Conservation (phyloP, 2,113 vertebrate species). For the Hyperopisus bebe region DNA sequence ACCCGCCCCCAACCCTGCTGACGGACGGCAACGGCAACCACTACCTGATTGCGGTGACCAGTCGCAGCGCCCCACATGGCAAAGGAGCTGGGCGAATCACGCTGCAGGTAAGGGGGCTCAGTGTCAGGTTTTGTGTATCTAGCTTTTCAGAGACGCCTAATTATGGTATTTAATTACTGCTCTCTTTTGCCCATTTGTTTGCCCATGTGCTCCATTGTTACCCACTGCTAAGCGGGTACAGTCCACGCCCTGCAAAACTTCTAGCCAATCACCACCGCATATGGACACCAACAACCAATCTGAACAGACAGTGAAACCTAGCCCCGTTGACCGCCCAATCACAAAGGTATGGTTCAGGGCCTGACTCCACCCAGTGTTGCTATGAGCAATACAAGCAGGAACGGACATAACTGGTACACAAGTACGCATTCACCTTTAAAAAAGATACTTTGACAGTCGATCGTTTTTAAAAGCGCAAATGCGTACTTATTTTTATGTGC, state of each 20-base stretch:
- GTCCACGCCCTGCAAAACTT: slow-evolving; percentile 50
- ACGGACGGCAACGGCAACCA: slow-evolving; percentile 84
- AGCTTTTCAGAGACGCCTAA: neutral
- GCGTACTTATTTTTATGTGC: too few relatives aligned
- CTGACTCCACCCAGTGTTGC: neutral
- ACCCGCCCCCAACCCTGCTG: slow-evolving; percentile 71
- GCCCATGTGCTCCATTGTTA: slow-evolving; percentile 9
- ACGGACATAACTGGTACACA: too few relatives aligned
- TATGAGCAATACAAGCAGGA: too few relatives aligned
- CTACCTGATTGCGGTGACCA: slow-evolving; percentile 84
- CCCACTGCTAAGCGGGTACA: slow-evolving; percentile 50
- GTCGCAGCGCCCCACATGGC: slow-evolving; percentile 49
- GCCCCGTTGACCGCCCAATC: slow-evolving; percentile 44
- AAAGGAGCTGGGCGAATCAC: slow-evolving; percentile 63
- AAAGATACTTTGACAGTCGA: too few relatives aligned
- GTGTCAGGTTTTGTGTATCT: neutral
- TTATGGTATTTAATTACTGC: neutral
- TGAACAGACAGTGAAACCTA: slow-evolving; percentile 37
- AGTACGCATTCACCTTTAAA: too few relatives aligned
- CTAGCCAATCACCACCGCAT: slow-evolving; percentile 43
- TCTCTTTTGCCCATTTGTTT: neutral
- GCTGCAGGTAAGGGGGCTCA: slow-evolving; percentile 64
- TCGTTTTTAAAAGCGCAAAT: too few relatives aligned
- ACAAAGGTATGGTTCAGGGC: slow-evolving; percentile 54
- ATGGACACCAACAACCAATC: slow-evolving; percentile 40